Evolutionary conservation across 2,888 invertebrate species (phyloP).

Genomic region (Orthosia gracilis): DNA sequence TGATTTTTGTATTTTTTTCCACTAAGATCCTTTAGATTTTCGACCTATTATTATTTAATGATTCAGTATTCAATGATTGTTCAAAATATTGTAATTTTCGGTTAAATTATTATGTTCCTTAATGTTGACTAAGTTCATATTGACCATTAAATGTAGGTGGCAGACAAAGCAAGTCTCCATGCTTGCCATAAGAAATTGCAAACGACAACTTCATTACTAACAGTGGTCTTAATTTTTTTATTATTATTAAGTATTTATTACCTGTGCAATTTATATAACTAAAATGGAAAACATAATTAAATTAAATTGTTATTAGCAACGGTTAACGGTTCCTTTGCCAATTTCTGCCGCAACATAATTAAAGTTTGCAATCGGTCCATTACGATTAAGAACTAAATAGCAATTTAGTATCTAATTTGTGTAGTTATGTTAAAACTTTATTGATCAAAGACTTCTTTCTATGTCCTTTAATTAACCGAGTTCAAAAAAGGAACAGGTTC

Average conservation of each 20-base stretch:
- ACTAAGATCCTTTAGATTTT: too few species aligned
- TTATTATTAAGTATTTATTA: background rate
- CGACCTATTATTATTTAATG: too few species aligned
- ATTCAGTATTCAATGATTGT: too few species aligned
- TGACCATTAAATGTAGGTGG: too few species aligned
- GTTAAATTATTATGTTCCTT: too few species aligned
- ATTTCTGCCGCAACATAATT: conserved; percentile 3
- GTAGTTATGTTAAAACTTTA: background rate
- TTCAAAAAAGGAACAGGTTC: too few species aligned
- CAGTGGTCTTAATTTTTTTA: background rate
- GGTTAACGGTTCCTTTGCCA: background rate
- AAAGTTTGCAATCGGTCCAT: background rate
- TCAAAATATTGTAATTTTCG: too few species aligned
- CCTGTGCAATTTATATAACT: background rate
- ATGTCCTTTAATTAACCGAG: background rate
- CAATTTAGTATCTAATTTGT: background rate
- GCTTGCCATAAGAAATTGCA: background rate
- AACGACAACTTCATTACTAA: background rate
- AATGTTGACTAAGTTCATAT: too few species aligned
- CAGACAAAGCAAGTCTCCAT: background rate
- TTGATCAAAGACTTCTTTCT: background rate
- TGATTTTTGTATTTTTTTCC: too few species aligned
- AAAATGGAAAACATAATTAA: background rate
- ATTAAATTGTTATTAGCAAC: background rate
- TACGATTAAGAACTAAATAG: background rate